These are phyloP conservation scores for Enteromius viviparus DNA, from an alignment of 2,797 vertebrate genomes.

Conservation along the genomic window DNA sequence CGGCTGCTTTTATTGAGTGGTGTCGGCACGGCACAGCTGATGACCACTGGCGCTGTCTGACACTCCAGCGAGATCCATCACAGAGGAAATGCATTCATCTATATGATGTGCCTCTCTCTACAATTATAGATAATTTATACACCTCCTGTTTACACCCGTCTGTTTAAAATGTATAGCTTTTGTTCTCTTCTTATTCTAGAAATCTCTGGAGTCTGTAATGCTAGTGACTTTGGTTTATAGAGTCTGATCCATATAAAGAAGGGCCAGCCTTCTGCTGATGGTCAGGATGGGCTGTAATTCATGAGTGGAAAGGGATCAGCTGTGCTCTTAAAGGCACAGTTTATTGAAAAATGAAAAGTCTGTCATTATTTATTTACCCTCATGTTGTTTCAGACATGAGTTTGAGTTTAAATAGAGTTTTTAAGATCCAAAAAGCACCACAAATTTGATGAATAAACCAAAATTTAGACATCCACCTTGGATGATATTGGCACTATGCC, in stretches of 20 bases:
- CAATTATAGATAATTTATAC: constrained; percentile 43
- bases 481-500: background rate
- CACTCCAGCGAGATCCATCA: constrained; percentile 49
- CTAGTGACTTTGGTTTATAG: background rate
- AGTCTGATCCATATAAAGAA: background rate
- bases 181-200: constrained; percentile 33
- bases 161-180: constrained; percentile 42
- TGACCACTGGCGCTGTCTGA: constrained; percentile 54
- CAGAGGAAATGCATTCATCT: constrained; percentile 42
- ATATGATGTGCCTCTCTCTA: constrained; percentile 30
- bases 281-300: background rate
- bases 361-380: background rate
- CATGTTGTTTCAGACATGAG: background rate
- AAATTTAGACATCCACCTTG: background rate
- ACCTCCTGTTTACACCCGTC: constrained; percentile 10
- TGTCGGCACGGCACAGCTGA: constrained; percentile 52
- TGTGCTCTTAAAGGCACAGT: background rate
- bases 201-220: constrained; percentile 9
- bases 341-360: background rate
- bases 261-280: background rate
- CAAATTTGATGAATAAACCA: background rate
- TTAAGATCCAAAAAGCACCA: background rate
- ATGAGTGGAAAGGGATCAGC: background rate
- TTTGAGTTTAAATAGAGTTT: background rate
- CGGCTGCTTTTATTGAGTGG: constrained; percentile 68